These are phyloP conservation scores for Cyanoliseus patagonus DNA, from an alignment of 2,113 vertebrate genomes.

Conservation along the genomic window DNA sequence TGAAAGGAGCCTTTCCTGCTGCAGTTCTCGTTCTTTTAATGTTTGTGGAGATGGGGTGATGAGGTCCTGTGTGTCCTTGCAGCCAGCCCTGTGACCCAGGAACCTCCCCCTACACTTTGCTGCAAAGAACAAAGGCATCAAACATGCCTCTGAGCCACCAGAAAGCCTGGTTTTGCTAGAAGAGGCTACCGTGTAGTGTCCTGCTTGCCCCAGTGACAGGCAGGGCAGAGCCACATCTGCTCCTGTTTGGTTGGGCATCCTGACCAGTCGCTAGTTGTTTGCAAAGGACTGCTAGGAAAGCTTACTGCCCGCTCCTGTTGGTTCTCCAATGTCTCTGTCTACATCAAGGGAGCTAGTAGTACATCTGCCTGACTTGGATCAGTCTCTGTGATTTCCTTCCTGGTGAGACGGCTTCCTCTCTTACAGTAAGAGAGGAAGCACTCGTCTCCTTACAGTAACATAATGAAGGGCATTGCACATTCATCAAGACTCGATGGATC, in stretches of 20 bases:
- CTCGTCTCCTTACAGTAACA: background rate
- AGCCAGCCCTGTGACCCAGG: background rate
- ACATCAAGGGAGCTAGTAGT: background rate
- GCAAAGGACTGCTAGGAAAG: background rate
- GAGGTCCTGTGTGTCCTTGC: background rate
- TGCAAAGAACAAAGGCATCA: background rate
- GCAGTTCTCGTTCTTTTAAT: background rate
- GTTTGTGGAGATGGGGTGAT: background rate
- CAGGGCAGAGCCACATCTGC: background rate
- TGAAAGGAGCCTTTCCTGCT: background rate
- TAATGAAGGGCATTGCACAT: background rate
- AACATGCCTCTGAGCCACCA: background rate
- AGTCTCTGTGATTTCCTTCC: background rate
- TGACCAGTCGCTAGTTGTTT: accelerated
- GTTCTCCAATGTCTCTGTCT: background rate
- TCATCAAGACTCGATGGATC: accelerated
- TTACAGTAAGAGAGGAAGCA: background rate
- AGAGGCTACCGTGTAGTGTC: background rate
- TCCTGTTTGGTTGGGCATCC: background rate
- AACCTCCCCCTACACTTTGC: accelerated
- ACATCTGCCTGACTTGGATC: background rate
- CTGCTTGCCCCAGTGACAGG: background rate
- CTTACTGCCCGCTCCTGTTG: accelerated
- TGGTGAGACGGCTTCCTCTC: background rate
- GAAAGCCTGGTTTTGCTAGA: background rate